Percentiles rank a stretch among this genome's conserved stretches.
Evolutionary conservation across 2,113 vertebrate genomes (phyloP).

Genomic region (Eulemur macaco): DNA sequence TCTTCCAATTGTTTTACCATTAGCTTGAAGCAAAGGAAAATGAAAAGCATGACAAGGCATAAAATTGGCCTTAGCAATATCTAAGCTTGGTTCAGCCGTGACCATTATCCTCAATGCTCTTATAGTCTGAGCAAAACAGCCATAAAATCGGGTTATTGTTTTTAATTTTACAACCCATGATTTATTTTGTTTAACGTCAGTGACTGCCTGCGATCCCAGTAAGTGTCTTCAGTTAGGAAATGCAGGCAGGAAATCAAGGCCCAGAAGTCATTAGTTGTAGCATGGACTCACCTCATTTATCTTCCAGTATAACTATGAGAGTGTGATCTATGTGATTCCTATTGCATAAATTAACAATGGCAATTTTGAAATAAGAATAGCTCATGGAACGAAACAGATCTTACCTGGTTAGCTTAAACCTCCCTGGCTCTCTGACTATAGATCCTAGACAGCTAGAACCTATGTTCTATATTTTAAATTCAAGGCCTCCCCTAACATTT

Average conservation of each 20-base stretch:
- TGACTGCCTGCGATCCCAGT: conserved; percentile 61
- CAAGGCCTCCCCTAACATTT: background rate
- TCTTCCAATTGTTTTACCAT: conserved; percentile 83
- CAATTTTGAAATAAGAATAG: conserved; percentile 54
- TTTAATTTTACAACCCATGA: conserved; percentile 78
- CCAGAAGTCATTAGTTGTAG: conserved; percentile 59
- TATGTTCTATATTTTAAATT: conserved; percentile 25
- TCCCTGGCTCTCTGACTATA: background rate
- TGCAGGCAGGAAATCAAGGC: conserved; percentile 67
- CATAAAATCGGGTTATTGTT: conserved; percentile 79
- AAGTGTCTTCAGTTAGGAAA: conserved; percentile 73
- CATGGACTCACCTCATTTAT: conserved; percentile 65
- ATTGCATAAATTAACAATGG: conserved; percentile 51
- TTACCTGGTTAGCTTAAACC: background rate
- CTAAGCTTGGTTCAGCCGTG: conserved; percentile 70
- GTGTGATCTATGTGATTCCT: conserved; percentile 40
- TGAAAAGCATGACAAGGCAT: conserved; percentile 82
- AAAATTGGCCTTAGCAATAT: conserved; percentile 75
- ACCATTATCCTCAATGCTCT: conserved; percentile 72
- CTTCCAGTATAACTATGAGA: conserved; percentile 63
- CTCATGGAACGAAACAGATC: conserved; percentile 1
- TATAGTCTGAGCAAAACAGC: conserved; percentile 70
- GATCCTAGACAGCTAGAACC: background rate
- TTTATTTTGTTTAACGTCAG: conserved; percentile 78
- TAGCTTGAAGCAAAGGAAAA: conserved; percentile 81